phyloP scores from a whole-genome alignment of 2,888 invertebrate species.

The Glaucopsyche alexis region DNA sequence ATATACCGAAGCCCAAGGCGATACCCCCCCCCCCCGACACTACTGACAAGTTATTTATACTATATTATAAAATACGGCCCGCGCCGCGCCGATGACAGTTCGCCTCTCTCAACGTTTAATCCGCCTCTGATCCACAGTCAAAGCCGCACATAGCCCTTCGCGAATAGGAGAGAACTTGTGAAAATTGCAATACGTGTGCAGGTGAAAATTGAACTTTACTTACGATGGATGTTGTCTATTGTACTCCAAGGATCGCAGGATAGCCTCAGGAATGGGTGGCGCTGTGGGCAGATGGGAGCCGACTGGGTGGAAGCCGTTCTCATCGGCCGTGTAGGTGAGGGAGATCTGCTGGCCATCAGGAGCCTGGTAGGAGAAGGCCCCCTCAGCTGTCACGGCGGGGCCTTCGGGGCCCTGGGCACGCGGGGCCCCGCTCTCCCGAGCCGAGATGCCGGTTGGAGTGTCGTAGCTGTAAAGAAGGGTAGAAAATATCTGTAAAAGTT shows the following conservation, averaged over 20 bases:
- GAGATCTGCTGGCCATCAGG: constrained; percentile 83
- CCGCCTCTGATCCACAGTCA: too few relatives aligned
- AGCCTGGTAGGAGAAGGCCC: constrained; percentile 83
- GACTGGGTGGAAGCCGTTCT: constrained; percentile 84
- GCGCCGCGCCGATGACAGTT: too few relatives aligned
- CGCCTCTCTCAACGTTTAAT: too few relatives aligned
- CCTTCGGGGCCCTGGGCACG: constrained; percentile 78
- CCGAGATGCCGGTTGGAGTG: constrained; percentile 83
- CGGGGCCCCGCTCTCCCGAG: constrained; percentile 80
- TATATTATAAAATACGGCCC: too few relatives aligned
- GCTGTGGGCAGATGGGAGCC: constrained; percentile 81
- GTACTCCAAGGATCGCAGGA: constrained; percentile 73
- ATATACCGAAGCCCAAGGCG: too few relatives aligned
- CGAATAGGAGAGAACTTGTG: too few relatives aligned
- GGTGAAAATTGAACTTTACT: constrained; percentile 29
- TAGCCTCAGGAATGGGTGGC: constrained; percentile 81
- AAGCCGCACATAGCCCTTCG: too few relatives aligned
- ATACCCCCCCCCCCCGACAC: too few relatives aligned
- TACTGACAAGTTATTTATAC: too few relatives aligned
- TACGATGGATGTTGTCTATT: constrained; percentile 55
- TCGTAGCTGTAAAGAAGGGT: constrained; percentile 70
- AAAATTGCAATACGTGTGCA: too few relatives aligned
- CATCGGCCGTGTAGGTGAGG: constrained; percentile 84
- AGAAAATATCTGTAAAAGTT: background rate
- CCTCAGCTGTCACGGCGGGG: constrained; percentile 81